These are phyloP conservation scores for Cylloceria caligata DNA, from an alignment of 2,888 invertebrate genomes.

Conservation along the genomic window DNA sequence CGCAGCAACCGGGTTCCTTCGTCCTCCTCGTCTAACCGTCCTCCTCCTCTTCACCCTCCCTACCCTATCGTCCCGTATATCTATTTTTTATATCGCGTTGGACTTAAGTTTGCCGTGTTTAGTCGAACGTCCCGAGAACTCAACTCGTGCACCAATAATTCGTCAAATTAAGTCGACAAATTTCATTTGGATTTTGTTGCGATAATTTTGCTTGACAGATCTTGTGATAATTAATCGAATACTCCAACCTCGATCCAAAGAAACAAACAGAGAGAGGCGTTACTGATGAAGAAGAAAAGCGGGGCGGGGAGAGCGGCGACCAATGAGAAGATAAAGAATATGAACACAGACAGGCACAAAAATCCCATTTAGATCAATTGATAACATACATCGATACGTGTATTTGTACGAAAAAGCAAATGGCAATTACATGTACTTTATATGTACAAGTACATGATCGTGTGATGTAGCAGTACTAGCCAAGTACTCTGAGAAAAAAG, in stretches of 20 bases:
- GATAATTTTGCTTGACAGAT: background rate
- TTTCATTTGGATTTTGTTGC: slow-evolving; percentile 6
- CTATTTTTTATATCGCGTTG: slow-evolving; percentile 10
- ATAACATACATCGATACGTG: slow-evolving; percentile 37
- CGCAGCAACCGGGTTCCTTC: slow-evolving; percentile 24
- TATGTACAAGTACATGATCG: slow-evolving; percentile 24
- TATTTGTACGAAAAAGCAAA: slow-evolving; percentile 49
- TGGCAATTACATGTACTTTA: slow-evolving; percentile 41
- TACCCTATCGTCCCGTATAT: too few species aligned
- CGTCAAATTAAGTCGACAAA: background rate
- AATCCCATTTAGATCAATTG: slow-evolving; percentile 66
- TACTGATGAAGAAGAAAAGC: slow-evolving; percentile 38
- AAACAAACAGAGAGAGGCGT: slow-evolving; percentile 47
- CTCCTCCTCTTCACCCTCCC: background rate
- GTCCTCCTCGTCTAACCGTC: slow-evolving; percentile 3
- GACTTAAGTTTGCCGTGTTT: slow-evolving; percentile 18
- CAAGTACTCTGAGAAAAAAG: too few species aligned
- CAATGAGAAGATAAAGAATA: slow-evolving; percentile 45
- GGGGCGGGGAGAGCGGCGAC: slow-evolving; percentile 6
- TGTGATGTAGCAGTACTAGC: slow-evolving; percentile 35
- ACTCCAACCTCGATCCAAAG: slow-evolving; percentile 36
- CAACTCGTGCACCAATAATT: slow-evolving; percentile 1
- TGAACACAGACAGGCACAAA: slow-evolving; percentile 50
- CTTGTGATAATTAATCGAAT: slow-evolving; percentile 31
- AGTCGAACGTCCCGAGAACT: background rate